Base-by-base conservation (phyloP, 2,113 vertebrate species). In the Catharus bicknelli region DNA sequence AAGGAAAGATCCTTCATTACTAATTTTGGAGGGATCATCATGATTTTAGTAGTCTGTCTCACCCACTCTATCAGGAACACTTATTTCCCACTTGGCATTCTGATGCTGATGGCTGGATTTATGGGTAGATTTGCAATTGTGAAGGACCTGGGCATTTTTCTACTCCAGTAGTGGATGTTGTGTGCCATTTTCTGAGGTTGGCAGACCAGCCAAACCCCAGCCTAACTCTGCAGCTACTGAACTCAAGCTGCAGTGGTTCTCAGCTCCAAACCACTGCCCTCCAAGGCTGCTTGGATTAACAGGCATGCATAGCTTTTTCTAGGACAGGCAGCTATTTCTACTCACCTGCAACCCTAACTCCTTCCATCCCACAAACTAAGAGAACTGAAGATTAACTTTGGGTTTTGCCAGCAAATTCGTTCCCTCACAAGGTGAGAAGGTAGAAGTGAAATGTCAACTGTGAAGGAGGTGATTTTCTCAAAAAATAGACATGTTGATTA, bases 11-110 rank as follows among this genome's bases (percentile, higher is more conserved):
- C 36, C 78, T 89, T 66, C 55, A 70, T 75, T 82, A 48, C 88
- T 96, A 97, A 96, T 95, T 96, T 96, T 97, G 97, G 94, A 20
- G 32, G 21, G 36, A 81, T 73, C 81, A 30, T 88, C 82, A 73
- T 73, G 88, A 88, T 94, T 97, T 96, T 72, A 96, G 92, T 90
- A 94, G 87, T 82, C 78, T 96, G 66, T 90, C 91, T 97, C 91
- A 88, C 84, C 74, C 70, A 80, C 72, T 90, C 81, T 74, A 53
- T 80, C 72, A 94, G n/a, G 16, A 76, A 74, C 64, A 51, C 55
- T 97, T 88, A 96, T 97, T 96, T 97, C 81, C 79, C 82, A 86
- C 66, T 94, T 96, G 93, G 79, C 14, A 23, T 58, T 94, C 68
- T 90, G 82, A 78, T 90, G 62, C 62, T 93, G 82, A 77, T 84